A percentile compares a stretch with the other conserved stretches of the same genome.
These are phyloP conservation scores for Calephelis perditalis DNA, from an alignment of 2,888 invertebrate genomes.

Conservation along the genomic window DNA sequence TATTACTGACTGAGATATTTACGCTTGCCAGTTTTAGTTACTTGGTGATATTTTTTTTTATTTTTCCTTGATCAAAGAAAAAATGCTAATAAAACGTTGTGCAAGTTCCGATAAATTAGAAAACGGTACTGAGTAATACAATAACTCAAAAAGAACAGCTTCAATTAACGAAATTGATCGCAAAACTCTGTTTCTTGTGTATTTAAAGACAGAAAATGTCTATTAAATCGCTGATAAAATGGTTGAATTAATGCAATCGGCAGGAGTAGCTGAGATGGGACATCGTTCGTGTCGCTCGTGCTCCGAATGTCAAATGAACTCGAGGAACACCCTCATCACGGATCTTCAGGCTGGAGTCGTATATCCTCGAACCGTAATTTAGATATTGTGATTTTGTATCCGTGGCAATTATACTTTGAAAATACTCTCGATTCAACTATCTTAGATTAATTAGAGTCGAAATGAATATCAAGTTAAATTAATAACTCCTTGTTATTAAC, in stretches of 20 bases:
- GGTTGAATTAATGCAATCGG: slow-evolving; percentile 75
- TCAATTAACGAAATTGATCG: not conserved
- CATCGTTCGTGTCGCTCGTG: slow-evolving; percentile 71
- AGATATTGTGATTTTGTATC: slow-evolving; percentile 71
- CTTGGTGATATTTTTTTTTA: too few relatives aligned
- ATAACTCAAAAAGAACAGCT: slow-evolving; percentile 1
- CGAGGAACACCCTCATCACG: slow-evolving; percentile 44
- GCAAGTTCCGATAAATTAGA: too few relatives aligned
- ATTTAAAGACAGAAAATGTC: slow-evolving; percentile 41
- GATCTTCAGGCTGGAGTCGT: slow-evolving; percentile 41
- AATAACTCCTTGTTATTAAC: too few relatives aligned
- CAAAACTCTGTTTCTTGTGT: slow-evolving; percentile 5
- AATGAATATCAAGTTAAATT: too few relatives aligned
- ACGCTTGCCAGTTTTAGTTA: too few relatives aligned
- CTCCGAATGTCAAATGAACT: slow-evolving; percentile 65
- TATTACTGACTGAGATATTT: too few relatives aligned
- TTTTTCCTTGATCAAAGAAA: too few relatives aligned
- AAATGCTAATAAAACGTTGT: too few relatives aligned
- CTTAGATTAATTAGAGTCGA: too few relatives aligned
- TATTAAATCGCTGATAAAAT: slow-evolving; percentile 75
- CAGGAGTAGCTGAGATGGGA: slow-evolving; percentile 68
- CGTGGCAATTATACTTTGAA: slow-evolving; percentile 35
- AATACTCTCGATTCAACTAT: too few relatives aligned
- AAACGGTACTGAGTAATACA: not conserved
- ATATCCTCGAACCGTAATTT: slow-evolving; percentile 56